Evolutionary conservation across 2,113 vertebrate genomes (phyloP), one percentile per base, ranked within the genome.

Genomic region (Herpailurus yagouaroundi): DNA sequence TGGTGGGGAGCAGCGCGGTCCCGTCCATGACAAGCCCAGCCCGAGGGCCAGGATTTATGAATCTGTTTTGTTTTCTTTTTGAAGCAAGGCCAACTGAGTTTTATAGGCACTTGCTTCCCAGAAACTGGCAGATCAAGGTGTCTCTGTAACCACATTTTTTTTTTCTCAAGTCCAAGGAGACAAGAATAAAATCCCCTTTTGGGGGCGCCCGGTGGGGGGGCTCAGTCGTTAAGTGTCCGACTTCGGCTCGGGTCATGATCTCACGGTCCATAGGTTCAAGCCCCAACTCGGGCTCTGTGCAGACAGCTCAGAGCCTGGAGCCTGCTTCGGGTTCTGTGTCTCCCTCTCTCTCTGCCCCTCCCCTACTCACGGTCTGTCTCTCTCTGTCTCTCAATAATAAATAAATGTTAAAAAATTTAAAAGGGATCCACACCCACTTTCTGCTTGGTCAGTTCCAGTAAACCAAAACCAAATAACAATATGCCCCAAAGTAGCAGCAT

Each of bases 41-140:
- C 68, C 60, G 12, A 4, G 9, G 25, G 29, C 66, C 69, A 12
- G 41, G 77, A 45, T 5, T 23, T 73, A 31, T 5, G 79, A 18
- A 74, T 55, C 0, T 5, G 15, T 19, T 73, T 31, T 27, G 52
- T 33, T 64, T 63, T 16, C 0, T 48, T 79, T 69, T 31, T 63
- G 68, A 92, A 95, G 33, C 19, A 9, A 94, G 4, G 55, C 83
- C 94, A 86, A 38, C 5, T 11, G 10, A 6, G 13, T 48, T 95
- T 63, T 74, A 41, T 4, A 50, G 60, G 21, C 3, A 0, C 69
- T 55, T 12, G 29, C 77, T 91, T 92, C 82, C 94, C 82, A 89
- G 92, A 93, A 96, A 71, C 21, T 1, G 50, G 80, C 83, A 80
- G 63, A 76, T 57, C 36, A 18, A 90, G 93, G 84, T 97, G 50